phyloP scores from a whole-genome alignment of 2,888 invertebrate species.

The Pyrochroa serraticornis region DNA sequence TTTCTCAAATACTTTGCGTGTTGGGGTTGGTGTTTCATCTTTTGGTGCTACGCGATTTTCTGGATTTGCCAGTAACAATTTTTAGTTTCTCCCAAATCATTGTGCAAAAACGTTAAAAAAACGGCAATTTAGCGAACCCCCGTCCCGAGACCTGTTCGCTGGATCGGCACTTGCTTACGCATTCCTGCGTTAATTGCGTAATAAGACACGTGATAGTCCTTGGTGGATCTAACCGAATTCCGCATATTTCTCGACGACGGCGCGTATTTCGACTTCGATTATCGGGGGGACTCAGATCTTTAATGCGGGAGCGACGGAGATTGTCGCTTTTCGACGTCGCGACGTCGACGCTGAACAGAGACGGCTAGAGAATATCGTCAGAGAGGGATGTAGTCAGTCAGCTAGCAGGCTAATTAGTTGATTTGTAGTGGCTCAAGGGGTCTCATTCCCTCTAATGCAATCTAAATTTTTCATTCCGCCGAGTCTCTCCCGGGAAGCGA shows the following conservation, averaged over 20 bases:
- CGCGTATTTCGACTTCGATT: slow-evolving; percentile 27
- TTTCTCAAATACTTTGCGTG: too few species aligned
- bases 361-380: slow-evolving; percentile 32
- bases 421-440: slow-evolving; percentile 61
- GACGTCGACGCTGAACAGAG: slow-evolving; percentile 33
- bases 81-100: too few species aligned
- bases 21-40: too few species aligned
- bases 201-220: slow-evolving; percentile 31
- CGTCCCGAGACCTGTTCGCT: not conserved
- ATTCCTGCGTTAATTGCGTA: slow-evolving; percentile 29
- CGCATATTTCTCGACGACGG: slow-evolving; percentile 24
- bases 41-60: too few species aligned
- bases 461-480: slow-evolving; percentile 60
- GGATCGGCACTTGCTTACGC: slow-evolving; percentile 10
- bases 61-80: too few species aligned
- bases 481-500: slow-evolving; percentile 50
- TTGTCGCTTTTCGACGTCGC: slow-evolving; percentile 16
- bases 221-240: slow-evolving; percentile 20
- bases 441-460: slow-evolving; percentile 59
- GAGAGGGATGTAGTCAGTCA: slow-evolving; percentile 47
- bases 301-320: slow-evolving; percentile 27
- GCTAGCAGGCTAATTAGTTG: slow-evolving; percentile 60
- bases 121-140: too few species aligned
- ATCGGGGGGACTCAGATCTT: slow-evolving; percentile 8
- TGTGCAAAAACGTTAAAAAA: too few species aligned